phyloP scores from a whole-genome alignment of 1,140 invertebrate species.

The Drosophila rufa region DNA sequence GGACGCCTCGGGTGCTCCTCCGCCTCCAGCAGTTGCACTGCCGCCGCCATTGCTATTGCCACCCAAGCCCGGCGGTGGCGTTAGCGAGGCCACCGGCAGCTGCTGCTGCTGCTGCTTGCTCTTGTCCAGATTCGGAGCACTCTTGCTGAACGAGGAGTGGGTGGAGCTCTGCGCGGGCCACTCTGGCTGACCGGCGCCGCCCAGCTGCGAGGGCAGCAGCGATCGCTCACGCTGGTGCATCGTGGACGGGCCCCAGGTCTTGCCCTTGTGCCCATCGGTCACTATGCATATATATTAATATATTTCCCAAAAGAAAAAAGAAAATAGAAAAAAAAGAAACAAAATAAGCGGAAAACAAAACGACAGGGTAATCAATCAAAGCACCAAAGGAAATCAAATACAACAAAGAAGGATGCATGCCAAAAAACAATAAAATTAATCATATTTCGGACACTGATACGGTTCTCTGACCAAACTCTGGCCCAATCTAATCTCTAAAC shows the following conservation, averaged over 20 bases:
- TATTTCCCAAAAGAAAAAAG: slow-evolving; percentile 14
- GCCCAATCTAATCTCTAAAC: slow-evolving; percentile 31
- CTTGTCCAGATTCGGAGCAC: slow-evolving; percentile 94
- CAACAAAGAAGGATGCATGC: slow-evolving; percentile 1
- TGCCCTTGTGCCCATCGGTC: slow-evolving; percentile 97
- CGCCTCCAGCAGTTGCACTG: slow-evolving; percentile 41
- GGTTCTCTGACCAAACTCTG: neutral
- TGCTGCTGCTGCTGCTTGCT: slow-evolving; percentile 65
- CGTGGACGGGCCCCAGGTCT: slow-evolving; percentile 98
- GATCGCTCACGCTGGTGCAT: slow-evolving; percentile 94
- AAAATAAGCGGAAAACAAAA: slow-evolving; percentile 38
- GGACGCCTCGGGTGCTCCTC: slow-evolving; percentile 25
- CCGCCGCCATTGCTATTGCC: slow-evolving; percentile 32
- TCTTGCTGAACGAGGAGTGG: slow-evolving; percentile 86
- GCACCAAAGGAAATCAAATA: slow-evolving; percentile 29
- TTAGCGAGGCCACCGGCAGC: slow-evolving; percentile 37
- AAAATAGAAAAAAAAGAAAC: slow-evolving; percentile 18
- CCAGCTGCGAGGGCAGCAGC: slow-evolving; percentile 87
- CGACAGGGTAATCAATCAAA: slow-evolving; percentile 28
- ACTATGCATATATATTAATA: slow-evolving; percentile 84
- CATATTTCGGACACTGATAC: neutral
- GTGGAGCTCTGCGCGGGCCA: slow-evolving; percentile 84
- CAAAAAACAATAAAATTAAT: slow-evolving; percentile 1
- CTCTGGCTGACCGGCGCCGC: slow-evolving; percentile 77
- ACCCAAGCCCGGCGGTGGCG: slow-evolving; percentile 41